These are phyloP conservation scores for Diorhabda elongata DNA, from an alignment of 1,140 invertebrate species.

Conservation along the genomic window DNA sequence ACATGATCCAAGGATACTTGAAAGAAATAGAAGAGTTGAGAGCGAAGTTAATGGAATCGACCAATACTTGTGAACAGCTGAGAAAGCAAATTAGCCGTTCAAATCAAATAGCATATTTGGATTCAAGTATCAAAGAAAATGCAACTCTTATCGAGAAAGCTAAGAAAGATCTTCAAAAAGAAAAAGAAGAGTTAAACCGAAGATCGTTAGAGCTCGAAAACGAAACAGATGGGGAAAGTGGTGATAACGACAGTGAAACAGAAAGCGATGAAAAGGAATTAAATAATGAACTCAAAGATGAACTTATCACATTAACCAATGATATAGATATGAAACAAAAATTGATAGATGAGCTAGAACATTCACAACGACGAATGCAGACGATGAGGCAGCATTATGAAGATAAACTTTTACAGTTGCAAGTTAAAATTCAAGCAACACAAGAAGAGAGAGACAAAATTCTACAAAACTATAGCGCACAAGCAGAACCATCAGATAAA, in stretches of 20 bases:
- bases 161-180: conserved; percentile 61
- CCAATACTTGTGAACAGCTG: conserved; percentile 76
- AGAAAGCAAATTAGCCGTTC: conserved; percentile 53
- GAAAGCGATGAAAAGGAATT: conserved; percentile 57
- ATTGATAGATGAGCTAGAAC: conserved; percentile 89
- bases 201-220: conserved; percentile 43
- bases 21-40: conserved; percentile 88
- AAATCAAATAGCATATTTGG: conserved; percentile 31
- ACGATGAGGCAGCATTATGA: conserved; percentile 89
- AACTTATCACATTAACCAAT: conserved; percentile 79
- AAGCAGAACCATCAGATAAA: conserved; percentile 65
- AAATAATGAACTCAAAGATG: conserved; percentile 52
- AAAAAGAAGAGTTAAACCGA: conserved; percentile 50
- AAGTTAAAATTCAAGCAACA: conserved; percentile 81
- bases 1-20: conserved; percentile 77
- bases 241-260: conserved; percentile 54
- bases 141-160: conserved; percentile 59
- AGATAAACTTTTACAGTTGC: conserved; percentile 85
- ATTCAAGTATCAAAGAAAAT: conserved; percentile 34
- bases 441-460: conserved; percentile 92
- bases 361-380: conserved; percentile 77
- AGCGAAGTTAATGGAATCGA: conserved; percentile 82
- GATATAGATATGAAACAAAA: conserved; percentile 91
- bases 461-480: conserved; percentile 56
- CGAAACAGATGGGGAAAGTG: conserved; percentile 40